Base-by-base conservation (phyloP, 2,113 vertebrate genomes). In the Sapayoa aenigma region DNA sequence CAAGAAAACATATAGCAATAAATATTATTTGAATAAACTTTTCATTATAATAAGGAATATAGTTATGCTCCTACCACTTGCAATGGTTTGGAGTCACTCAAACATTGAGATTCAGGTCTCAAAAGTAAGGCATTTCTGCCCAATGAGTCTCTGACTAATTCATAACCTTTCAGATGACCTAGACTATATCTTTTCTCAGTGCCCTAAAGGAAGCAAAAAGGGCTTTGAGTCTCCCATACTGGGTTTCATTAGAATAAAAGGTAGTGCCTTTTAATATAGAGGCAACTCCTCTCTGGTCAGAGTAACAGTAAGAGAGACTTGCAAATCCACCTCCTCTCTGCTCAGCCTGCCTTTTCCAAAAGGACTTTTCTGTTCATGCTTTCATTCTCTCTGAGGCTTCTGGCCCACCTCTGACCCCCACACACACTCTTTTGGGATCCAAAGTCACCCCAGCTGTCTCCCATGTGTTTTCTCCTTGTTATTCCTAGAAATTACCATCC, bases 351-450 rank as follows among this genome's bases (percentile, higher is more conserved):
- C 49, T 56, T 68, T 76, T 76, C 66, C 25, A 3, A 67, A 63
- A 75, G 3, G 7, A 50, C 11, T 4, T 21, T 68, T 83, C 52
- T 39, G 15, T 28, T 90, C 33, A 22, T 17, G 23, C 35, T 55
- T 46, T 47, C 14, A 49, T 25, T 20, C 7, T 37, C 12, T 27
- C 52, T 6, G 41, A 46, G 18, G 25, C 39, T 81, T n/a, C 55
- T 62, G 71, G 24, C 15, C 31, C 9, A 4, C 23, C 16, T 20
- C 0, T 0, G 5, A 5, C 31, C 19, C 4, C 19, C 6, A 4
- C 14, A 9, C 6, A 30, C 3, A 19, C 41, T 41, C 72, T 74
- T 46, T 46, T 4, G 11, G 94, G 21, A 75, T 17, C 55, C 35
- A 76, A 87, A 83, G 30, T 20, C 16, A 53, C 21, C 28, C 44